phyloP scores from a whole-genome alignment of 2,113 vertebrate species.

The Chionodraco myersi region DNA sequence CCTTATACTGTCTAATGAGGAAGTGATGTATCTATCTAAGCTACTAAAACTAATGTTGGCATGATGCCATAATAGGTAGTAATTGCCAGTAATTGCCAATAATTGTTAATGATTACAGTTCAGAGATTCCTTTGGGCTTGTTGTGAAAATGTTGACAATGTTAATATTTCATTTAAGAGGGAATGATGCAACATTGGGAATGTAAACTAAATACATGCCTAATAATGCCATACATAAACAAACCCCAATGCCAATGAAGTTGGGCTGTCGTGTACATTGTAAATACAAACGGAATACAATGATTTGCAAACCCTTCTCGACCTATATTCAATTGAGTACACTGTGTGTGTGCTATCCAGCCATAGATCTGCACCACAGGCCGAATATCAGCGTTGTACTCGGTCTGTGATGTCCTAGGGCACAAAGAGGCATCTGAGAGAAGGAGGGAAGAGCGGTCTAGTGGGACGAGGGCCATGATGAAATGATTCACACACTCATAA shows the following conservation, averaged over 20 bases:
- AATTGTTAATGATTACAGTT: conserved; percentile 56
- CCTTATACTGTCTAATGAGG: conserved; percentile 27
- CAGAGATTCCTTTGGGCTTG: conserved; percentile 26
- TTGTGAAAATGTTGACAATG: conserved; percentile 47
- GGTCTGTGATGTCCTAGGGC: conserved; percentile 24
- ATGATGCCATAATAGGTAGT: conserved; percentile 32
- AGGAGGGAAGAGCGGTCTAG: conserved; percentile 17
- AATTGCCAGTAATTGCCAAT: conserved; percentile 51
- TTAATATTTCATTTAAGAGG: conserved; percentile 44
- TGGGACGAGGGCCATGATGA: conserved; percentile 35
- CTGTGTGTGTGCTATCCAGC: not conserved
- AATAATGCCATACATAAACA: no score
- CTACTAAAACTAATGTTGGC: conserved; percentile 26
- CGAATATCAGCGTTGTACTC: conserved; percentile 25
- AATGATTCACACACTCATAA: conserved; percentile 48
- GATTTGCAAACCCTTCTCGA: no score
- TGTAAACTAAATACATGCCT: conserved; percentile 6
- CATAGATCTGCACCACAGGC: conserved; percentile 35
- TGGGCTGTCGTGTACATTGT: no score
- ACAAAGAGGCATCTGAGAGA: conserved; percentile 23
- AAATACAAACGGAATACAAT: no score
- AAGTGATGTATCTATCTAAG: not conserved
- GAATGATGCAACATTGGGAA: conserved; percentile 9
- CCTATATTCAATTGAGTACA: no score
- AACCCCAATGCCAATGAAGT: no score